Percentiles rank a stretch among this genome's conserved stretches.
phyloP scores from a whole-genome alignment of 1,140 invertebrate genomes.

The Eriosoma lanigerum region DNA sequence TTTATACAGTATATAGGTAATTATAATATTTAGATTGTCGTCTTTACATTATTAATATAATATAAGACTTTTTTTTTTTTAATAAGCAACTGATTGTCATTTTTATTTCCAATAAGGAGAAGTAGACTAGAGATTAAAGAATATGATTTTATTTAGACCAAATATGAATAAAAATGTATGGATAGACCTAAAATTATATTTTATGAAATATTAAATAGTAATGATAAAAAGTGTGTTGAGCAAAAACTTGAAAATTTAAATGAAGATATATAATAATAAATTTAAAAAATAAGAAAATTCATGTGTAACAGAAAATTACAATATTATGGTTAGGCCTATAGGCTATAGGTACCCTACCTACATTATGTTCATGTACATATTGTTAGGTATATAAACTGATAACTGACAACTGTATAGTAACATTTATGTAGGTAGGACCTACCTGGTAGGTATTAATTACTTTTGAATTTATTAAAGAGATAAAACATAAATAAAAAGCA shows the following conservation, averaged over 20 bases:
- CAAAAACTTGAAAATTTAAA: conserved; percentile 20
- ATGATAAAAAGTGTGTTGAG: conserved; percentile 15
- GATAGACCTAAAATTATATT: too few species aligned
- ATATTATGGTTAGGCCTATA: too few species aligned
- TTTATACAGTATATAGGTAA: too few species aligned
- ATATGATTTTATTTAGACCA: background rate
- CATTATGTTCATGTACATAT: background rate
- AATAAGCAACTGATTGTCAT: background rate
- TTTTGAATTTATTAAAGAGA: too few species aligned
- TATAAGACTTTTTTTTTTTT: too few species aligned
- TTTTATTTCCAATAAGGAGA: background rate
- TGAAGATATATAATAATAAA: background rate
- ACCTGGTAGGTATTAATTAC: background rate
- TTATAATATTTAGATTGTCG: too few species aligned
- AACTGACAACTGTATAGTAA: background rate
- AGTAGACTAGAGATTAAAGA: too few species aligned
- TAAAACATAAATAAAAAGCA: too few species aligned
- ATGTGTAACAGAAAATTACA: background rate
- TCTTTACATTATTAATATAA: too few species aligned
- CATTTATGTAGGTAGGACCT: background rate
- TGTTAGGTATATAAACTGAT: background rate
- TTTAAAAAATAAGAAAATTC: background rate
- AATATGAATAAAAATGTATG: background rate
- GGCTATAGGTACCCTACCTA: too few species aligned
- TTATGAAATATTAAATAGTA: background rate